Base-by-base conservation (phyloP, 2,113 vertebrate genomes). In the Dissostichus mawsoni region DNA sequence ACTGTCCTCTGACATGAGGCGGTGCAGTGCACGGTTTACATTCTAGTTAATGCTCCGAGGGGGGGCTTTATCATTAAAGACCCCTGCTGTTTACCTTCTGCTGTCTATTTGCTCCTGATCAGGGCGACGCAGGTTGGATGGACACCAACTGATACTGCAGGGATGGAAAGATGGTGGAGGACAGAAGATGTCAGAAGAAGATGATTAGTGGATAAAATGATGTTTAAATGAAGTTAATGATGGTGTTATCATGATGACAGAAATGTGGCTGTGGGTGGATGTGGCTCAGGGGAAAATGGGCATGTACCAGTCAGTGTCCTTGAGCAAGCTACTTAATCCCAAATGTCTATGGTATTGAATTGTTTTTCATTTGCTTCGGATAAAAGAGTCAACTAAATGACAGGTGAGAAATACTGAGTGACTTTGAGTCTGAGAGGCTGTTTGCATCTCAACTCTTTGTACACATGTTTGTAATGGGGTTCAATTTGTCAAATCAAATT, bases 141-240 rank as follows among this genome's bases (percentile, higher is more conserved):
- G 96, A 95, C 97, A 98, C 97, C 97, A 98, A 93, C 97, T 98
- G 96, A 98, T 95, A 95, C 97, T 98, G 84, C 87, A 89, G 87
- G 93, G 72, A 75, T 6, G 64, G 67, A 76, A 77, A 86, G 48
- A 81, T 58, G 71, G 92, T 20, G 58, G 70, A 77, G 61, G 65
- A 76, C 20, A 48, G 13, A 5, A 25, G 17, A 52, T 20, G 47
- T 14, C 25, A 50, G 36, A 61, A 63, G 36, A 29, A 45, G 86
- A 91, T 70, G 58, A 86, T 86, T 87, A 94, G 20, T 41, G 48
- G 50, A 58, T 52, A 16, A 67, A 52, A 33, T 10, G 17, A 20
- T 53, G 45, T 11, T 63, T 12, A 18, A 56, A 48, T 16, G 63
- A 17, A 69, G 47, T 33, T 9, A 17, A 59, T 69, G 52, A 51